Conservation (phyloP, 2,797 vertebrate species). For the Carcharodon carcharias region DNA sequence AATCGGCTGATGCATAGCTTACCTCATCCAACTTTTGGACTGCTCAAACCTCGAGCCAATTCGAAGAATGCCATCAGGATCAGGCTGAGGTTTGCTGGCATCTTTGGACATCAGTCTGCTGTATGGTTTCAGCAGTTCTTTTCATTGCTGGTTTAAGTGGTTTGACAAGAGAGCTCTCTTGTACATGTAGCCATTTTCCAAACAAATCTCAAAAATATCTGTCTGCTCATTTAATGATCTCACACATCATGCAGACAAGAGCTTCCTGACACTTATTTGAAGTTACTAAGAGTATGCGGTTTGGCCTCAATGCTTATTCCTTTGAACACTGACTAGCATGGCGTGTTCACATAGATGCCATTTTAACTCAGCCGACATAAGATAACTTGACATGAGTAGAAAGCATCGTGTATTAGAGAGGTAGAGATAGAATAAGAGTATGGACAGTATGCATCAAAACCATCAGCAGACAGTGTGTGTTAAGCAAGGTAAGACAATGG, state of each 20-base stretch:
- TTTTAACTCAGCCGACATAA: not conserved
- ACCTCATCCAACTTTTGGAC: not conserved
- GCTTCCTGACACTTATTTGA: slow-evolving; percentile 10
- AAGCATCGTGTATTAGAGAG: not conserved
- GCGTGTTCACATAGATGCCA: not conserved
- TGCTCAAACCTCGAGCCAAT: not conserved
- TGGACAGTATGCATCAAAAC: not conserved
- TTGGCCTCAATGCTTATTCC: not conserved
- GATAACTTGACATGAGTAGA: not conserved
- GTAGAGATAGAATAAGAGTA: not conserved
- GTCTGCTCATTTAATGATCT: slow-evolving; percentile 21
- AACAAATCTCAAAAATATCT: not conserved
- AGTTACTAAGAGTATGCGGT: not conserved
- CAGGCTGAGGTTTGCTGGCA: not conserved
- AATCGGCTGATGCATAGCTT: not conserved
- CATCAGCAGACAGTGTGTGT: not conserved
- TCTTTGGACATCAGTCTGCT: not conserved
- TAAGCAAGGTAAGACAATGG: not conserved
- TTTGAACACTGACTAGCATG: not conserved
- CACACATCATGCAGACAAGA: slow-evolving; percentile 10
- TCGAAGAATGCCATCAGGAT: not conserved
- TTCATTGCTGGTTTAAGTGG: not conserved
- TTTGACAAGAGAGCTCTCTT: not conserved
- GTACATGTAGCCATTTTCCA: not conserved
- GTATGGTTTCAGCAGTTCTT: not conserved